phyloP scores from a whole-genome alignment of 2,113 vertebrate species.

The Tiliqua scincoides region DNA sequence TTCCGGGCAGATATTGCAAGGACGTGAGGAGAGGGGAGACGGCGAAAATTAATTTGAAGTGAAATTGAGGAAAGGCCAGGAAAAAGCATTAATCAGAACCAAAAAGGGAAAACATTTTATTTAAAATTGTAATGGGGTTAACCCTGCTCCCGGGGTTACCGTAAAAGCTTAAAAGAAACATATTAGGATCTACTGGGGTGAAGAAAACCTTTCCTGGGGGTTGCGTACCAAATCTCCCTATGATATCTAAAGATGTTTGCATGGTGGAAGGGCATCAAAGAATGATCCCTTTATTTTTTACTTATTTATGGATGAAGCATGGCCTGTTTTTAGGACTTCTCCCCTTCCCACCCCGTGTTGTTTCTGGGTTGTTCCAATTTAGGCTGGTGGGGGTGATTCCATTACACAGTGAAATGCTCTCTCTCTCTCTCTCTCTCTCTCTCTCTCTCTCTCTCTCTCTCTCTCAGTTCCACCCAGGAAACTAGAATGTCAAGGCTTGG shows the following conservation, averaged over 20 bases:
- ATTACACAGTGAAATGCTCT: too few relatives aligned
- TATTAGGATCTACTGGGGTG: background rate
- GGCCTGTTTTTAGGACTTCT: too few relatives aligned
- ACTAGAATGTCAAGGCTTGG: too few relatives aligned
- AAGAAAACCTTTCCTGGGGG: background rate
- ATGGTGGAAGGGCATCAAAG: background rate
- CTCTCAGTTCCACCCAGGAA: too few relatives aligned
- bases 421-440: too few relatives aligned
- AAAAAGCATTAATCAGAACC: slow-evolving; percentile 28
- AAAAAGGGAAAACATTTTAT: background rate
- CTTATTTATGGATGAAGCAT: too few relatives aligned
- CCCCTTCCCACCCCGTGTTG: too few relatives aligned
- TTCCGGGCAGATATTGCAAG: background rate
- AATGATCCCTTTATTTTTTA: too few relatives aligned
- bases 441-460: too few relatives aligned
- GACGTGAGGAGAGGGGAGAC: slow-evolving; percentile 16
- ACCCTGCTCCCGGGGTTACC: background rate
- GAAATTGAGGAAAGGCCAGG: slow-evolving; percentile 44
- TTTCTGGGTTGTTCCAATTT: too few relatives aligned
- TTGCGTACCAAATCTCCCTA: background rate
- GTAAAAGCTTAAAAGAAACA: background rate
- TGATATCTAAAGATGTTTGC: background rate
- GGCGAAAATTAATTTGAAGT: slow-evolving; percentile 61
- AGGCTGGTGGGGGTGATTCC: too few relatives aligned
- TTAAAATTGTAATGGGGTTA: fast-evolving